A percentile compares a stretch with the other conserved stretches of the same genome.
These are phyloP conservation scores for Masnerella sp. DNA, from an alignment of 2,888 invertebrate species.

Conservation along the genomic window DNA sequence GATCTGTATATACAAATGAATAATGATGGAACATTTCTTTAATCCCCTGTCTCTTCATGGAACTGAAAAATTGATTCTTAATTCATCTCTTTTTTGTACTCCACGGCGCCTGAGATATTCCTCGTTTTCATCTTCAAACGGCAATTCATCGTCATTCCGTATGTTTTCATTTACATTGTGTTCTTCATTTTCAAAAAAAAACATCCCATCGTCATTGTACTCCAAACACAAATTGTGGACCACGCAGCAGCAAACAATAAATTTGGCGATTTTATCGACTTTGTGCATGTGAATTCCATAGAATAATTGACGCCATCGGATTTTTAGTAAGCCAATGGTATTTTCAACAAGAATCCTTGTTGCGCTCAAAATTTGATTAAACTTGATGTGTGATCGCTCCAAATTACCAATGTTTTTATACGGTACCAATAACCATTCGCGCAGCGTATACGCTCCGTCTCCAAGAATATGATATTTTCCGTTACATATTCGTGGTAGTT, in stretches of 20 bases:
- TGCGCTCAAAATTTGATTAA: neutral
- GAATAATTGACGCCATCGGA: constrained; percentile 1
- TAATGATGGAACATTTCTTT: no score
- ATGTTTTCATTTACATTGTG: no score
- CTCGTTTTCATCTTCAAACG: no score
- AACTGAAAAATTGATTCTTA: no score
- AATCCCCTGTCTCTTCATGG: no score
- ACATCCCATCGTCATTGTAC: neutral
- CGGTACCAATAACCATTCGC: constrained; percentile 60
- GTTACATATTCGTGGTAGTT: constrained; percentile 5
- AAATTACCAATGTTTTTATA: neutral
- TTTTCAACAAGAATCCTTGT: constrained; percentile 5
- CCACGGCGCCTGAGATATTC: no score
- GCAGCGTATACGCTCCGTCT: constrained; percentile 66
- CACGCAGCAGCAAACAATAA: constrained; percentile 23
- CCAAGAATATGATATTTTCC: constrained; percentile 64
- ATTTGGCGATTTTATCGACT: constrained; percentile 8
- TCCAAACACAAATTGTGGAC: constrained; percentile 21
- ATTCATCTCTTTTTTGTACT: no score
- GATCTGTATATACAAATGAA: no score
- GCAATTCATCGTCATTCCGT: no score
- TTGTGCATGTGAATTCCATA: constrained; percentile 8
- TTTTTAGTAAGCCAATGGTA: constrained; percentile 13
- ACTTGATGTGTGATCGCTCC: neutral
- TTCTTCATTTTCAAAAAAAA: no score